Conservation (phyloP, 1,140 invertebrate species). For the Araneus ventricosus region DNA sequence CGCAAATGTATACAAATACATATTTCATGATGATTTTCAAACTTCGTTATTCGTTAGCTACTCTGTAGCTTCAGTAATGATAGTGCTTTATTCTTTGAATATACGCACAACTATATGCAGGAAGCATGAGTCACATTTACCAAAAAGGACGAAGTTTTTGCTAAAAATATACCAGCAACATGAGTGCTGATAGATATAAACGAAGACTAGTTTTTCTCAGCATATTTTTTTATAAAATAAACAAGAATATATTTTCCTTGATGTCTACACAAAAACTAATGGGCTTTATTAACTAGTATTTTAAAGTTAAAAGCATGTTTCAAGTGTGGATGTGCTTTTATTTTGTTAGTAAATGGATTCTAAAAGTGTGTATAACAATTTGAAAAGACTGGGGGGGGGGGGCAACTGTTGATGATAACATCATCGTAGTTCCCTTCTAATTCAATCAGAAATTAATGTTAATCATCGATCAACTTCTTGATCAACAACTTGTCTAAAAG, state of each 20-base stretch:
- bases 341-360: no score
- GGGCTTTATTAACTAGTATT: no score
- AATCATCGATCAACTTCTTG: no score
- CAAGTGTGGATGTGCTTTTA: no score
- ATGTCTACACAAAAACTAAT: not conserved
- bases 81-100: slow-evolving; percentile 38
- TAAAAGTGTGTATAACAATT: no score
- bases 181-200: not conserved
- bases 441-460: no score
- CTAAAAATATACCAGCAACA: not conserved
- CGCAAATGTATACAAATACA: not conserved
- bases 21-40: not conserved
- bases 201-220: not conserved
- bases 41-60: not conserved
- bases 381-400: no score
- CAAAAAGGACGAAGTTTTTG: not conserved
- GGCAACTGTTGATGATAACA: no score
- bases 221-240: not conserved
- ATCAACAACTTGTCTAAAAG: no score
- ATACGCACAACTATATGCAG: slow-evolving; percentile 20
- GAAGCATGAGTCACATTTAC: not conserved
- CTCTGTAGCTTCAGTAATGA: slow-evolving; percentile 7
- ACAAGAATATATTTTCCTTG: not conserved
- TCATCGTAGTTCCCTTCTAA: no score
- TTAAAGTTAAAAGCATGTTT: no score